Evolutionary conservation across 2,797 vertebrate species (phyloP), one percentile per base, ranked within the genome.

Genomic region (Sarcophilus harrisii): DNA sequence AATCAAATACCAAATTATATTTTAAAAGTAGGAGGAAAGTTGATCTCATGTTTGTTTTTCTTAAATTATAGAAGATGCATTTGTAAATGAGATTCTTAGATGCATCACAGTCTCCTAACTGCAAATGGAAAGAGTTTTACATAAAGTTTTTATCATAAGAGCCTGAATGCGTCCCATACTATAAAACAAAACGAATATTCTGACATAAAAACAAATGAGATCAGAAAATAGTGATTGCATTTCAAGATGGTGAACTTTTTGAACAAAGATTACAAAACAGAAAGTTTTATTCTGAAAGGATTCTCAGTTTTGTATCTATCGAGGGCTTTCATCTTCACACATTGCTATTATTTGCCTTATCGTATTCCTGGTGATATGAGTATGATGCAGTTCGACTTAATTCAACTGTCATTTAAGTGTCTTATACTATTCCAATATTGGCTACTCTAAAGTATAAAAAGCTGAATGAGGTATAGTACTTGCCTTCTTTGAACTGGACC

Each of bases 191-290:
- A 5, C 12, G 90, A 58, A 58, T 52, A 93, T 10, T 90, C 38
- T 87, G 57, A 90, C 28, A 45, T 58, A 18, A 93, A 93, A 89
- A 54, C 57, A 89, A 93, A 93, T 93, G 57, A 29, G 45, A 93
- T 59, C 9, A 93, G 57, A 62, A n/a, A 49, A 49, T 14, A 90
- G 32, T n/a, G n/a, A 1, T 14, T 0, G 5, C 59, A 49, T 52
- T 1, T 52, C 81, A 93, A 92, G 73, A 87, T 14, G 38, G 58
- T 24, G 93, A 59, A 58, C 45, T 55, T 24, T 29, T 93, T 11
- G 4, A 18, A 89, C 54, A 54, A 32, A 89, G 66, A 55, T 52
- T 21, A n/a, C 73, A 90, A n/a, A 29, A 90, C 9, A n/a, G 57
- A 49, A 57, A 5, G 66, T 55, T 93, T 93, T 55, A 24, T 1